These are phyloP conservation scores for Xanthia togata DNA, from an alignment of 2,888 invertebrate species.

Conservation along the genomic window DNA sequence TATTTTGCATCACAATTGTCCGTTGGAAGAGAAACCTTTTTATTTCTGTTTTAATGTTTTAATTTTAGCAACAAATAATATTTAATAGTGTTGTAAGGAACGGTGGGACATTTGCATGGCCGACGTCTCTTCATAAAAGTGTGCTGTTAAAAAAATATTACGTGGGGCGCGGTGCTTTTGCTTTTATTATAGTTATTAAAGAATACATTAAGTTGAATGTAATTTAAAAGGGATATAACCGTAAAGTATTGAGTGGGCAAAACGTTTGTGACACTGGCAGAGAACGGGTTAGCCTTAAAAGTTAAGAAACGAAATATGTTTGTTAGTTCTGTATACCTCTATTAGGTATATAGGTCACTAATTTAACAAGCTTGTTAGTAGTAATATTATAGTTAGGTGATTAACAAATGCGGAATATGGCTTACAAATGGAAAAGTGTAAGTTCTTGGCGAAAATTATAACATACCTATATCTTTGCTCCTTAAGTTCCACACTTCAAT, in stretches of 20 bases:
- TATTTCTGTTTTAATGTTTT: slow-evolving; percentile 84
- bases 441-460: background rate
- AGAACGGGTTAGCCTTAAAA: background rate
- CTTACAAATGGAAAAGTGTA: too few species aligned
- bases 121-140: slow-evolving; percentile 62
- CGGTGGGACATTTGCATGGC: slow-evolving; percentile 82
- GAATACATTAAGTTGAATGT: slow-evolving; percentile 55
- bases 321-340: background rate
- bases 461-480: background rate
- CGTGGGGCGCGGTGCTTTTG: slow-evolving; percentile 58
- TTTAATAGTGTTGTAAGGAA: slow-evolving; percentile 85
- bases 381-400: background rate
- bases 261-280: slow-evolving; percentile 6
- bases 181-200: slow-evolving; percentile 65
- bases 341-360: background rate
- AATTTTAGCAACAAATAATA: slow-evolving; percentile 88
- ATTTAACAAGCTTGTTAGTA: background rate
- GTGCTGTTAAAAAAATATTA: slow-evolving; percentile 69
- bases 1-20: slow-evolving; percentile 87
- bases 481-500: slow-evolving; percentile 23
- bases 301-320: background rate
- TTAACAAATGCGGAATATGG: background rate
- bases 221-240: slow-evolving; percentile 46
- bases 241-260: slow-evolving; percentile 37
- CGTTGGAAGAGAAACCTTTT: slow-evolving; percentile 75